Conservation (phyloP, 2,113 vertebrate genomes). For the Zeus faber region DNA sequence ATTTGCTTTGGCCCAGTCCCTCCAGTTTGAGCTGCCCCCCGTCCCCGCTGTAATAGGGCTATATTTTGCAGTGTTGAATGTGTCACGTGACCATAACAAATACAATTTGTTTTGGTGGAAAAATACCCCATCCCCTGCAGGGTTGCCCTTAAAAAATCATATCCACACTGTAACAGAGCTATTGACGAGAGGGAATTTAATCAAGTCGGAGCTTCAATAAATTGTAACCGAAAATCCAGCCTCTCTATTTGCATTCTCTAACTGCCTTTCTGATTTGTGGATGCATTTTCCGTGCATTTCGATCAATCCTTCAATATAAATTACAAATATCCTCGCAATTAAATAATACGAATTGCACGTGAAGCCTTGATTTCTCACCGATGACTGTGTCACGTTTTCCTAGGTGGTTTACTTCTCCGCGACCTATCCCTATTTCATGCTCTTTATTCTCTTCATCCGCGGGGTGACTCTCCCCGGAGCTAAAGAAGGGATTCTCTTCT, state of each 20-base stretch:
- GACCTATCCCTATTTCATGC: slow-evolving; percentile 97
- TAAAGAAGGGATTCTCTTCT: slow-evolving; percentile 92
- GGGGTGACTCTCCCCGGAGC: slow-evolving; percentile 96
- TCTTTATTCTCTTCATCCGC: slow-evolving; percentile 95
- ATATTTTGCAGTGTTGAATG: slow-evolving; percentile 45
- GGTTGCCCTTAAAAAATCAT: too few relatives aligned
- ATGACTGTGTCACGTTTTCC: slow-evolving; percentile 30
- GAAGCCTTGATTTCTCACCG: slow-evolving; percentile 17
- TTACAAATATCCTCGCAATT: too few relatives aligned
- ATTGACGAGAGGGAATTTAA: slow-evolving; percentile 8
- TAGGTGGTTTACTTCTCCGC: slow-evolving; percentile 99
- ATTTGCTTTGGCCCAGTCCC: too few relatives aligned
- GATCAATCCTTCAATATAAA: too few relatives aligned
- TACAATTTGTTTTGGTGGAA: slow-evolving; percentile 52
- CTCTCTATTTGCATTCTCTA: background rate
- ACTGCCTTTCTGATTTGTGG: too few relatives aligned
- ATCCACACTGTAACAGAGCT: slow-evolving; percentile 11
- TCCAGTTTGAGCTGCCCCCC: slow-evolving; percentile 37
- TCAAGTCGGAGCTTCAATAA: slow-evolving; percentile 22
- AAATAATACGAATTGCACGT: too few relatives aligned
- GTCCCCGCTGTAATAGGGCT: slow-evolving; percentile 32
- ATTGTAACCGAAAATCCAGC: slow-evolving; percentile 6
- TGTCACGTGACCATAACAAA: slow-evolving; percentile 55
- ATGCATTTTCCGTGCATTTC: too few relatives aligned
- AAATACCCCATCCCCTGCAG: slow-evolving; percentile 10